Evolutionary conservation across 92 coral and sea anemone genomes (phyloP).

Genomic region (Diadumene lineata): DNA sequence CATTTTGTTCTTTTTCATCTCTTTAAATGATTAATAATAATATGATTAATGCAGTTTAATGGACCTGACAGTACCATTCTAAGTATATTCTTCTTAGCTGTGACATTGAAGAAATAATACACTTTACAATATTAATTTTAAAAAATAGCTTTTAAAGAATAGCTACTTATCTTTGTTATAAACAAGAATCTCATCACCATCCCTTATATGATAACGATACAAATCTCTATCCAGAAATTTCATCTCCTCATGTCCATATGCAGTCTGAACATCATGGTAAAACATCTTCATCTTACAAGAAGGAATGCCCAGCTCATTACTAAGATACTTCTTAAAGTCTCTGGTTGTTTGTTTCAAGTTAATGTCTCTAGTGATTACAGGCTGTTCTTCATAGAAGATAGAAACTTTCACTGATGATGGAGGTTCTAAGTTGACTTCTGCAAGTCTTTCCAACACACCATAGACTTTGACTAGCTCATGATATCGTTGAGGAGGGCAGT

Average conservation of each 20-base stretch:
- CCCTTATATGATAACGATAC: slow-evolving; percentile 63
- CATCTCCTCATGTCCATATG: slow-evolving; percentile 60
- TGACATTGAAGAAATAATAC: too few species aligned
- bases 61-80: too few species aligned
- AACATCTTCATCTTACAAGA: slow-evolving; percentile 53
- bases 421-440: slow-evolving; percentile 75
- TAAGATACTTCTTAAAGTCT: slow-evolving; percentile 73
- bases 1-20: too few species aligned
- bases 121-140: too few species aligned
- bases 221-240: slow-evolving; percentile 41
- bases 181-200: slow-evolving; percentile 83
- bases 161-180: background rate
- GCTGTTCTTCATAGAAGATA: slow-evolving; percentile 64
- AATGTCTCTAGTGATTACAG: slow-evolving; percentile 57
- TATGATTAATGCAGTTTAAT: too few species aligned
- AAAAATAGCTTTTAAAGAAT: background rate
- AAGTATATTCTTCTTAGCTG: too few species aligned
- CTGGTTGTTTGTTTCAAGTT: slow-evolving; percentile 66
- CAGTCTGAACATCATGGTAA: slow-evolving; percentile 51
- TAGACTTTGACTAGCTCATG: slow-evolving; percentile 66
- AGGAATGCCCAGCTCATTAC: slow-evolving; percentile 69
- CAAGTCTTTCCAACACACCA: slow-evolving; percentile 76
- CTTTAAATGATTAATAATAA: too few species aligned
- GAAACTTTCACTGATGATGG: slow-evolving; percentile 54
- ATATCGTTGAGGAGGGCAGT: slow-evolving; percentile 64